Conservation (phyloP, 2,797 vertebrate species). For the Amazona ochrocephala region DNA sequence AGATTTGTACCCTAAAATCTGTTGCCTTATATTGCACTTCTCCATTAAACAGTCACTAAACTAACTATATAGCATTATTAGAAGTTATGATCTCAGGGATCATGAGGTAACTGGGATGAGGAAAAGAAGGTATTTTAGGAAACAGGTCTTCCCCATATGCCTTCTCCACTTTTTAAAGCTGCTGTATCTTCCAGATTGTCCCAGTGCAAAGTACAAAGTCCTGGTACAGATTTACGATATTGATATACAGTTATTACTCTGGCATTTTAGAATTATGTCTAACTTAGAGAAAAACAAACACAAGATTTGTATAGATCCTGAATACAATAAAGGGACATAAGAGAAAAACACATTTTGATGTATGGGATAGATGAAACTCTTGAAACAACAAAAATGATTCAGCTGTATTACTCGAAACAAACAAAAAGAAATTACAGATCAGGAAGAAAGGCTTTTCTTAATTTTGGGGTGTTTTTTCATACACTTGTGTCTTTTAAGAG, state of each 20-base stretch:
- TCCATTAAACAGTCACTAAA: background rate
- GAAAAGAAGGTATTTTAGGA: background rate
- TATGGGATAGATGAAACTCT: background rate
- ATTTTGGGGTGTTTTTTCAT: background rate
- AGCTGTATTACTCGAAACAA: background rate
- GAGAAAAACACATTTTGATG: background rate
- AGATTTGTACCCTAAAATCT: background rate
- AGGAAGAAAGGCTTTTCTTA: background rate
- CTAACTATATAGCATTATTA: background rate
- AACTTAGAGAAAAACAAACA: background rate
- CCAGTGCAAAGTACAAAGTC: background rate
- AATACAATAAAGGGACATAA: background rate
- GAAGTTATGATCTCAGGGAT: background rate
- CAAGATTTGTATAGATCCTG: background rate
- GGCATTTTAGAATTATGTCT: background rate
- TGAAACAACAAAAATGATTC: background rate
- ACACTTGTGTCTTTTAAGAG: background rate
- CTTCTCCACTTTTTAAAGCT: background rate
- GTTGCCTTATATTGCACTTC: background rate
- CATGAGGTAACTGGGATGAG: background rate
- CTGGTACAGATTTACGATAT: background rate
- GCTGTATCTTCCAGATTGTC: background rate
- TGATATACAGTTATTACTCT: background rate
- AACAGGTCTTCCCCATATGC: background rate
- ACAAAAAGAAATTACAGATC: background rate